Conservation (phyloP, 2,113 vertebrate genomes). For the Syngnathus typhle region DNA sequence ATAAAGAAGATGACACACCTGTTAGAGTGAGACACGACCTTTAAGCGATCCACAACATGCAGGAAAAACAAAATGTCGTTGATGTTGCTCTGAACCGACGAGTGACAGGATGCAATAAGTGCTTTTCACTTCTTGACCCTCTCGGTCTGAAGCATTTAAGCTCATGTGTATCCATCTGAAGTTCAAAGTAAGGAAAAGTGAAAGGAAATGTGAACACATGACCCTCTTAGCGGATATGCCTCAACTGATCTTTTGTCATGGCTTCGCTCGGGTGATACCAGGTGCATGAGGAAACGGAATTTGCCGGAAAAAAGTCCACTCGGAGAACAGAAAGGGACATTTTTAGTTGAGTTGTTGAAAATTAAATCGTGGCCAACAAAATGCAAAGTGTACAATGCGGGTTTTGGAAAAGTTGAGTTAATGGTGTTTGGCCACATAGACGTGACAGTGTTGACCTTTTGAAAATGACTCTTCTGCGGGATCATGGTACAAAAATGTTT, state of each 20-base stretch:
- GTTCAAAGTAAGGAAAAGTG: constrained; percentile 57
- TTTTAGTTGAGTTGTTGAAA: neutral
- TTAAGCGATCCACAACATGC: too few relatives aligned
- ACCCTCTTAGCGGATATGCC: constrained; percentile 64
- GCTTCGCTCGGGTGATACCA: constrained; percentile 66
- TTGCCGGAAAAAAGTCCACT: constrained; percentile 2
- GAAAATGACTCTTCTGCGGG: neutral
- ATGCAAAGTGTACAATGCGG: neutral
- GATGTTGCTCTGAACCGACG: constrained; percentile 14
- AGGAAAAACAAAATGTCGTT: neutral
- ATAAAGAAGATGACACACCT: constrained; percentile 29
- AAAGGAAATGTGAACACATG: constrained; percentile 66
- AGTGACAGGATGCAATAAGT: constrained; percentile 12
- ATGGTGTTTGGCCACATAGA: neutral
- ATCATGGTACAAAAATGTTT: neutral
- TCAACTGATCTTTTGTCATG: constrained; percentile 61
- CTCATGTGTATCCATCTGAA: constrained; percentile 52
- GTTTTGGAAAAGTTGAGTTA: neutral
- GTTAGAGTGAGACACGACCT: constrained; percentile 2
- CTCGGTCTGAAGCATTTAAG: constrained; percentile 34
- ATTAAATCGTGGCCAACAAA: neutral
- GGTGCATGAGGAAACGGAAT: constrained; percentile 52
- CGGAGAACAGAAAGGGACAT: constrained; percentile 13
- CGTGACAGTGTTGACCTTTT: neutral
- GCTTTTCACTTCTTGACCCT: constrained; percentile 33